Evolutionary conservation across 2,113 vertebrate genomes (phyloP), one percentile per base, ranked within the genome.

Genomic region (Egretta garzetta): DNA sequence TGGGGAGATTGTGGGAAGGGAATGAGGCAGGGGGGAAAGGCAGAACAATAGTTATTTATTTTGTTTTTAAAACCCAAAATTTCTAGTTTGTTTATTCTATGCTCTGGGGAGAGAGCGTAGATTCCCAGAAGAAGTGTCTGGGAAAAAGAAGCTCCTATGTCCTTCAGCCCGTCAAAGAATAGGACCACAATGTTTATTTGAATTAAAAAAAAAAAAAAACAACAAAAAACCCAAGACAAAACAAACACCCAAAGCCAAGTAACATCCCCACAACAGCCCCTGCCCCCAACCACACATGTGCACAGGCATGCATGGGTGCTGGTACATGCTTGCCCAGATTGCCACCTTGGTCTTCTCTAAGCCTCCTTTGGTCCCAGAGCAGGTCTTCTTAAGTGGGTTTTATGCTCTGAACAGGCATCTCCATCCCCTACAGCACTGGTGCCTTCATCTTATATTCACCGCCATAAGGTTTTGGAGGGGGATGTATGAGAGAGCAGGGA

Each of bases 1-100:
- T 84, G 81, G 70, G 64, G 79, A 88, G 70, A 26, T 64, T 77
- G 62, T 94, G 89, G 93, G 92, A 96, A 96, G 87, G 53, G 62
- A 91, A 95, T 45, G 62, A 94, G 63, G 45, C 24, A 37, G 16
- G 9, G 8, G 30, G 35, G 18, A 19, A 56, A 52, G 43, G 67
- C 62, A 93, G 81, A 90, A 96, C 77, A 96, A 96, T 77, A 80
- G 67, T 88, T 89, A 93, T 59, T 95, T 95, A 56, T 96, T 96
- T 95, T 93, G 22, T 39, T 95, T 96, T 90, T 77, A 76, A 89
- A 93, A 76, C 80, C 62, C 58, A 30, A 91, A 89, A 82, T 76
- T 79, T 94, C 50, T 37, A 43, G 58, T 95, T 94, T 97, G 73
- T 96, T 97, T 97, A 66, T 91, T 83, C 86, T 94, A 49, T 0